Percentiles rank a stretch among this genome's conserved stretches.
phyloP scores from a whole-genome alignment of 2,888 invertebrate genomes.

The Camponotus fellah region DNA sequence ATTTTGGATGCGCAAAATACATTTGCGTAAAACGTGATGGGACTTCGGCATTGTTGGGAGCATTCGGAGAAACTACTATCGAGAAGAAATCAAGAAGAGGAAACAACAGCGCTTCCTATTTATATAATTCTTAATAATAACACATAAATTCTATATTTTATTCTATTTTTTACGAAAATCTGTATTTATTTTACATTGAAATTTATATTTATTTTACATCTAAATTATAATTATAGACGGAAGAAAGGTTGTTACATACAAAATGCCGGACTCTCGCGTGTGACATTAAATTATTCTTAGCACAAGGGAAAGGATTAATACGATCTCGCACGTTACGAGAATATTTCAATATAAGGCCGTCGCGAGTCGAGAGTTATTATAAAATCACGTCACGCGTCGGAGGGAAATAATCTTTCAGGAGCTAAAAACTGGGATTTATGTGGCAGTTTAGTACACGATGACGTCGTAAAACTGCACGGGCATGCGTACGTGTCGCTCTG shows the following conservation, averaged over 20 bases:
- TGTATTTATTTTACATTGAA: not conserved
- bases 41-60: not conserved
- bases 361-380: slow-evolving; percentile 1
- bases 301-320: not conserved
- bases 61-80: not conserved
- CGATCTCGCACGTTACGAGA: not conserved
- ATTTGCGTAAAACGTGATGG: not conserved
- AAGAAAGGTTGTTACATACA: not conserved
- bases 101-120: not conserved
- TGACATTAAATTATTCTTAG: not conserved
- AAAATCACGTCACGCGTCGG: slow-evolving; percentile 44
- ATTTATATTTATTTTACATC: not conserved
- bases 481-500: slow-evolving; percentile 76
- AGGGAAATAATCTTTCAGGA: slow-evolving; percentile 35
- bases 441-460: slow-evolving; percentile 68
- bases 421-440: slow-evolving; percentile 70
- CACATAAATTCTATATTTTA: not conserved
- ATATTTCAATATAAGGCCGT: slow-evolving; percentile 20
- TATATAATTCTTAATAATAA: not conserved
- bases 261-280: not conserved
- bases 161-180: not conserved
- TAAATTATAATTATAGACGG: not conserved
- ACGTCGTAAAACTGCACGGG: slow-evolving; percentile 76
- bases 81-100: not conserved
- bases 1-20: not conserved